Conservation (phyloP, 2,113 vertebrate genomes). For the Heterocephalus glaber region DNA sequence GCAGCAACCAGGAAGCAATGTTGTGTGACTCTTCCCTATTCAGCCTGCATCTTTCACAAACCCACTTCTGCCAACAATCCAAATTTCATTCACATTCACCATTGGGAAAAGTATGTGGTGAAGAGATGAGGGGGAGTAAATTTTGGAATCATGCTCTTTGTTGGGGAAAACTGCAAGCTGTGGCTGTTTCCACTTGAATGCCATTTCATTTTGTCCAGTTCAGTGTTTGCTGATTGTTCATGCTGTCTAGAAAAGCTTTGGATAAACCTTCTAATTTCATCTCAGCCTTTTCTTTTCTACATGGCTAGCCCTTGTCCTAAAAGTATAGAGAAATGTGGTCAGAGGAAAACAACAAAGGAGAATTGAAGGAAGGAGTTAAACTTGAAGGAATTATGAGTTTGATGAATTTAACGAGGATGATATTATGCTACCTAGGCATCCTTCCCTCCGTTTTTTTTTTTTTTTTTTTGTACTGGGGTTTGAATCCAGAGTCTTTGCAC, state of each 20-base stretch:
- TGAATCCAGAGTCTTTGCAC: neutral
- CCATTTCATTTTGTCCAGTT: slow-evolving; percentile 70
- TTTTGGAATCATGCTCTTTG: slow-evolving; percentile 45
- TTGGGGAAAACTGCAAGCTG: slow-evolving; percentile 51
- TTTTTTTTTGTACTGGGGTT: neutral
- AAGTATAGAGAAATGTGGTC: slow-evolving; percentile 62
- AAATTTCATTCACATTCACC: slow-evolving; percentile 79
- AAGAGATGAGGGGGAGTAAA: slow-evolving; percentile 34
- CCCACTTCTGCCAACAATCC: slow-evolving; percentile 66
- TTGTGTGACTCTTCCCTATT: slow-evolving; percentile 84
- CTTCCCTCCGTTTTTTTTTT: neutral
- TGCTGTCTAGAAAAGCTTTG: slow-evolving; percentile 74
- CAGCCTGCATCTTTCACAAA: slow-evolving; percentile 60
- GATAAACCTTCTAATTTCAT: slow-evolving; percentile 77
- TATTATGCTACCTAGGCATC: neutral
- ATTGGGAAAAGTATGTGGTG: slow-evolving; percentile 64
- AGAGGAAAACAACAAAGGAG: slow-evolving; percentile 73
- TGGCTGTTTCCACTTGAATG: slow-evolving; percentile 70
- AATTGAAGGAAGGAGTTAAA: slow-evolving; percentile 47
- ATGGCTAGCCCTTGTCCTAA: slow-evolving; percentile 65
- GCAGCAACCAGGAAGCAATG: slow-evolving; percentile 85
- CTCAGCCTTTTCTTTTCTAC: slow-evolving; percentile 64
- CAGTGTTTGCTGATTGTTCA: slow-evolving; percentile 66
- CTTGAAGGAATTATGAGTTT: slow-evolving; percentile 22
- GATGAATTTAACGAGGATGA: slow-evolving; percentile 33